Percentiles rank a stretch among this genome's conserved stretches.
Evolutionary conservation across 2,797 vertebrate species (phyloP).

Genomic region (Cirrhinus molitorella): DNA sequence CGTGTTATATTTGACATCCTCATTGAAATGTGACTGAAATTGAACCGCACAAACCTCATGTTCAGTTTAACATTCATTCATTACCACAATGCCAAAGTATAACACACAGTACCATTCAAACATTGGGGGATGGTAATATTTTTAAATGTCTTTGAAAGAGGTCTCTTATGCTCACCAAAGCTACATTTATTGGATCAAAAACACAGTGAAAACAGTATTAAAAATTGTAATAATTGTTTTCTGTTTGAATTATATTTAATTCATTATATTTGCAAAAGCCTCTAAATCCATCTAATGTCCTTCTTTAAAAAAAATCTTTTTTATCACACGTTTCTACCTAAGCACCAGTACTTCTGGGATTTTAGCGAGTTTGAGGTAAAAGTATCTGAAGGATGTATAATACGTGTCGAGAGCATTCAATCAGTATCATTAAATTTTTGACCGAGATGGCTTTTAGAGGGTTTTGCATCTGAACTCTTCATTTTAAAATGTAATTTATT

Average conservation of each 20-base stretch:
- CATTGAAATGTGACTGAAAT: constrained; percentile 2
- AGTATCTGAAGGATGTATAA: too few relatives aligned
- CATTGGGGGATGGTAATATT: background rate
- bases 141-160: background rate
- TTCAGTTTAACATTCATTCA: background rate
- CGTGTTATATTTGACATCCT: background rate
- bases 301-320: too few relatives aligned
- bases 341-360: too few relatives aligned
- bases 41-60: background rate
- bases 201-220: background rate
- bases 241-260: background rate
- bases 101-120: background rate
- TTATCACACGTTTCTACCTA: too few relatives aligned
- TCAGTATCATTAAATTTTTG: too few relatives aligned
- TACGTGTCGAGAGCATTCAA: too few relatives aligned
- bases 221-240: background rate
- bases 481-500: background rate
- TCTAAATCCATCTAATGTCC: too few relatives aligned
- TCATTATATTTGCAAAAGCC: too few relatives aligned
- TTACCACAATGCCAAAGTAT: background rate
- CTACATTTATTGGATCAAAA: background rate
- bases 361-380: too few relatives aligned
- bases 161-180: background rate
- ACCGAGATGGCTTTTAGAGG: too few relatives aligned
- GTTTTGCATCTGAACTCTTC: too few relatives aligned